phyloP scores from a whole-genome alignment of 2,797 vertebrate species.

The Luscinia megarhynchos region DNA sequence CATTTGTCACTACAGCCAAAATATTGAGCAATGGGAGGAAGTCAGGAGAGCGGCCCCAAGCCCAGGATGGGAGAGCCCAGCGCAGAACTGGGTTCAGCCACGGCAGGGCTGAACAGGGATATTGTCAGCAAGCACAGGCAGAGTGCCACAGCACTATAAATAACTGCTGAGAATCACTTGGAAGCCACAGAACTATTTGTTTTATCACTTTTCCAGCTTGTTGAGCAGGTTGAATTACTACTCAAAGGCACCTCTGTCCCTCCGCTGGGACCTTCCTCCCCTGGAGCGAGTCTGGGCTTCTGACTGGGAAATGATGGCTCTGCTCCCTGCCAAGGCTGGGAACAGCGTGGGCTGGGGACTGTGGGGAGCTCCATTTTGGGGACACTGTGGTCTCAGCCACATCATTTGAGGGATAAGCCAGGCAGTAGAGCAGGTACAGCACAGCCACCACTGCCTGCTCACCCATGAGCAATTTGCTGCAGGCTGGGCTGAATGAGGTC shows the following conservation, averaged over 20 bases:
- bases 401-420: fast-evolving
- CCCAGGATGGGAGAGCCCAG: not conserved
- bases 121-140: not conserved
- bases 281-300: not conserved
- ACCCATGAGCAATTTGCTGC: not conserved
- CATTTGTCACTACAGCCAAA: not conserved
- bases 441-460: not conserved
- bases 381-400: not conserved
- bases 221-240: slow-evolving; percentile 37
- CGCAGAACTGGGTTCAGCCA: fast-evolving
- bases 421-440: not conserved
- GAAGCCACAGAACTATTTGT: slow-evolving; percentile 52
- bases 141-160: slow-evolving; percentile 23
- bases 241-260: slow-evolving; percentile 43
- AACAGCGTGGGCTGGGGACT: not conserved
- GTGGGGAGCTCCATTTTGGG: not conserved
- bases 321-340: not conserved
- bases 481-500: not conserved
- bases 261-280: not conserved
- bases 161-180: slow-evolving; percentile 29
- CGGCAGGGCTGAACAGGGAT: not conserved
- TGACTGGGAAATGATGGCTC: not conserved
- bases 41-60: not conserved
- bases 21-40: not conserved
- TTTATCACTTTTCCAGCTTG: slow-evolving; percentile 42